Conservation (phyloP, 1,140 invertebrate genomes). For the Orussus abietinus region DNA sequence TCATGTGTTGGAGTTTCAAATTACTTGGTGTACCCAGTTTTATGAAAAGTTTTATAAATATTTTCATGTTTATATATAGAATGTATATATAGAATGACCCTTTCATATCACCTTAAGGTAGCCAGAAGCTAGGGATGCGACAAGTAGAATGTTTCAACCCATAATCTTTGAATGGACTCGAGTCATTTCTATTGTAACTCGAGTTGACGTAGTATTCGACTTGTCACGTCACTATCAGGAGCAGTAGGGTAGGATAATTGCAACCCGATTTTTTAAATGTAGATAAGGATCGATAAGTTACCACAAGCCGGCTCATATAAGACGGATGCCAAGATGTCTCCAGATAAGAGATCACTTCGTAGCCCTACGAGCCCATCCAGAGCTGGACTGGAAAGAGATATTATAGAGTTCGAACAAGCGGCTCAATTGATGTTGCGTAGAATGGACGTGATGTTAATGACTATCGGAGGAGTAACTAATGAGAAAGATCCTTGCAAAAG, state of each 20-base stretch:
- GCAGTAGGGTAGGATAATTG: too few relatives aligned
- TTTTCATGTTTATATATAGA: neutral
- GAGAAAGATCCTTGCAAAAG: slow-evolving; percentile 64
- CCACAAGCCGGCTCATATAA: slow-evolving; percentile 5
- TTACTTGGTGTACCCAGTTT: too few relatives aligned
- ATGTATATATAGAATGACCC: neutral
- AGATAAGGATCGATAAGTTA: slow-evolving; percentile 26
- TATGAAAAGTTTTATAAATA: too few relatives aligned
- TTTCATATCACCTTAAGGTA: too few relatives aligned
- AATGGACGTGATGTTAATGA: slow-evolving; percentile 65
- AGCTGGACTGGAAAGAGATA: slow-evolving; percentile 47
- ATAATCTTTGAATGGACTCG: too few relatives aligned
- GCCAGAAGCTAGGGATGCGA: too few relatives aligned
- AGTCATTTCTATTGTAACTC: too few relatives aligned
- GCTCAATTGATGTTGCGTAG: slow-evolving; percentile 63
- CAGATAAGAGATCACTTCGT: slow-evolving; percentile 17
- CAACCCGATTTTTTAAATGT: slow-evolving; percentile 14
- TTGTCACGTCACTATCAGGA: too few relatives aligned
- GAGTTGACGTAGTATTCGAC: too few relatives aligned
- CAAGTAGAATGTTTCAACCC: too few relatives aligned
- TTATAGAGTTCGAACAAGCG: slow-evolving; percentile 57
- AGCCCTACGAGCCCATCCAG: slow-evolving; percentile 30
- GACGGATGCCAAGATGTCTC: slow-evolving; percentile 10
- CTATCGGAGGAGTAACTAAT: slow-evolving; percentile 61
- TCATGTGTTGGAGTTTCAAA: too few relatives aligned